Evolutionary conservation across 1,140 invertebrate genomes (phyloP), one percentile per base, ranked within the genome.

Genomic region (Drosophila kanapiae): DNA sequence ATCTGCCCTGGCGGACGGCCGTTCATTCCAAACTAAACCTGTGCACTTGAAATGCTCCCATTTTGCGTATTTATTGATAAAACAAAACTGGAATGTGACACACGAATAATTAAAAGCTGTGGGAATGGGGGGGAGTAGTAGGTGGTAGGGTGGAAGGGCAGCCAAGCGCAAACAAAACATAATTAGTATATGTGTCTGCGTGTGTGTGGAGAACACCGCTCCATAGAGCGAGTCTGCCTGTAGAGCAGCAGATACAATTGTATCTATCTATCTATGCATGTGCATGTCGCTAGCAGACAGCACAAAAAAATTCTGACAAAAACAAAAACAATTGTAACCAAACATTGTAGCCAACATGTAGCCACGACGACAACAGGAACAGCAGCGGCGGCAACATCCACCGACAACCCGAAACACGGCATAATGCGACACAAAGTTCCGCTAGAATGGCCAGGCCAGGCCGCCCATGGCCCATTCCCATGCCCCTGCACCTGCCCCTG

Each of bases 341-440:
- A 86, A 79, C 86, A 84, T 86, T 88, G 77, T 78, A 83, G 84
- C 38, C 84, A 72, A 72, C 84, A 87, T 87, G 83, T 80, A 88
- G 83, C 80, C 84, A 87, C 83, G 84, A 88, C 84, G 82, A 76
- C 67, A 81, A 62, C 63, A 67, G 31, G 29, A 61, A 29, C 58
- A 61, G 38, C 57, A 67, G 53, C 57, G 42, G 57, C 58, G 59
- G 68, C 68, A 72, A 75, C 56, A 74, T 53, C 56, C 68, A 75
- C 64, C 63, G 63, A 68, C 74, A 78, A 78, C 63, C 75, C 74
- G 27, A 78, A 78, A 78, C 75, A 78, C 78, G 79, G 80, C 84
- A 87, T 87, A 87, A 87, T 87, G 84, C 77, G 83, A 87, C 83
- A 87, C 83, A 87, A 80, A 80, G 83, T 87, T 87, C 83, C 83